Evolutionary conservation across 2,797 vertebrate genomes (phyloP).

Genomic region (Antrozous pallidus): DNA sequence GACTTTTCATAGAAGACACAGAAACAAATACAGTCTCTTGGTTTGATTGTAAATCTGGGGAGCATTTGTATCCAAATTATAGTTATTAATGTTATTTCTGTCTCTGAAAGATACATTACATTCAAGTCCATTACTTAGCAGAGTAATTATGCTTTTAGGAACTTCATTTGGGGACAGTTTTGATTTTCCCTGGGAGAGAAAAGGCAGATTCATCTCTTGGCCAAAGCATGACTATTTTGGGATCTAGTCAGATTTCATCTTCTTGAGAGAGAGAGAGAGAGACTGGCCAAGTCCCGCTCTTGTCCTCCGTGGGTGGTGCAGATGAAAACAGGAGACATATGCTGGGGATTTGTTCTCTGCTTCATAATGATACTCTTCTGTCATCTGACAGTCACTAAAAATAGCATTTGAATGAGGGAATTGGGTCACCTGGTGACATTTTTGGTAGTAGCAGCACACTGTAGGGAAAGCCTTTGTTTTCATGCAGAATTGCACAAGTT

Average conservation of each 20-base stretch:
- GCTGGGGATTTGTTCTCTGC: conserved; percentile 71
- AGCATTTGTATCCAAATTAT: conserved; percentile 64
- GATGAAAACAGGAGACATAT: conserved; percentile 71
- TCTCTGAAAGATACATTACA: conserved; percentile 63
- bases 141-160: conserved; percentile 72
- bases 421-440: conserved; percentile 83
- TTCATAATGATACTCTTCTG: conserved; percentile 76
- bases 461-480: conserved; percentile 26
- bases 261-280: conserved; percentile 25
- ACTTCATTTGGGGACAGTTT: conserved; percentile 66
- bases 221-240: conserved; percentile 70
- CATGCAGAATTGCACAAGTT: not conserved
- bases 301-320: conserved; percentile 60
- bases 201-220: conserved; percentile 56
- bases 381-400: conserved; percentile 84
- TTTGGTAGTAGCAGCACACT: conserved; percentile 73
- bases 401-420: conserved; percentile 84
- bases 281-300: conserved; percentile 69
- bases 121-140: conserved; percentile 71
- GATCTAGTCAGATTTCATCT: conserved; percentile 57
- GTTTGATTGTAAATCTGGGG: conserved; percentile 61
- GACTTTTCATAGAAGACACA: conserved; percentile 48
- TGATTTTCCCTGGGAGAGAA: conserved; percentile 69
- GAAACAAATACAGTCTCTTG: conserved; percentile 62
- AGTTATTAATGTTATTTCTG: conserved; percentile 74